These are phyloP conservation scores for Sardina pilchardus DNA, from an alignment of 2,113 vertebrate genomes.

Conservation along the genomic window DNA sequence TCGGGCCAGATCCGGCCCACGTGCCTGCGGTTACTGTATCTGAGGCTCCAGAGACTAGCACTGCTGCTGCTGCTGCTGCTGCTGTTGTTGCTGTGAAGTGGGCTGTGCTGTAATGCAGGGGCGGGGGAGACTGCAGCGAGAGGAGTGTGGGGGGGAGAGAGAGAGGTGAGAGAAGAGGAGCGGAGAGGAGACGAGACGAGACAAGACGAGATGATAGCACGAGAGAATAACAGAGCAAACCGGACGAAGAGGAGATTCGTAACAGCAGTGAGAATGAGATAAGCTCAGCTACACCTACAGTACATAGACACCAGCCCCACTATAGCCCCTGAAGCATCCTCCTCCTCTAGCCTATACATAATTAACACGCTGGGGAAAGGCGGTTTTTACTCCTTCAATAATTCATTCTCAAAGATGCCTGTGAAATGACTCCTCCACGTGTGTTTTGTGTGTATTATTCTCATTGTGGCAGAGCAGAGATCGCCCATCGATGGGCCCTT, in stretches of 20 bases:
- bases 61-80: neutral
- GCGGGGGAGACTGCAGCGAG: neutral
- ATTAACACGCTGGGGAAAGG: conserved; percentile 24
- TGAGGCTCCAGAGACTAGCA: neutral
- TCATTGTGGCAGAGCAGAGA: neutral
- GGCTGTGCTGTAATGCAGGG: neutral
- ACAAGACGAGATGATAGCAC: neutral
- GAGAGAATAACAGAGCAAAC: neutral
- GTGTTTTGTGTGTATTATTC: neutral
- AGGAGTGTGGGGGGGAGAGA: neutral
- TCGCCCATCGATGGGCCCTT: neutral
- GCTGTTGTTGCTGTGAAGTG: neutral
- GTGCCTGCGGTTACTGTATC: neutral
- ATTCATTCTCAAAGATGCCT: conserved; percentile 28
- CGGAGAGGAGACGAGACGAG: neutral
- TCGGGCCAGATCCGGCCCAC: neutral
- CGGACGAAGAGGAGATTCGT: neutral
- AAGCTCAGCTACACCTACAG: neutral
- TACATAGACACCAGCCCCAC: neutral
- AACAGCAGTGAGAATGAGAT: neutral
- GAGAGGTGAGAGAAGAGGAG: neutral
- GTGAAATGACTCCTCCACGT: neutral
- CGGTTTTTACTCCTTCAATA: conserved; percentile 26
- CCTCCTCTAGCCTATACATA: conserved; percentile 24
- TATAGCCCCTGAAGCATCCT: neutral